phyloP scores from a whole-genome alignment of 2,888 invertebrate genomes.

The Campoplex capitator region DNA sequence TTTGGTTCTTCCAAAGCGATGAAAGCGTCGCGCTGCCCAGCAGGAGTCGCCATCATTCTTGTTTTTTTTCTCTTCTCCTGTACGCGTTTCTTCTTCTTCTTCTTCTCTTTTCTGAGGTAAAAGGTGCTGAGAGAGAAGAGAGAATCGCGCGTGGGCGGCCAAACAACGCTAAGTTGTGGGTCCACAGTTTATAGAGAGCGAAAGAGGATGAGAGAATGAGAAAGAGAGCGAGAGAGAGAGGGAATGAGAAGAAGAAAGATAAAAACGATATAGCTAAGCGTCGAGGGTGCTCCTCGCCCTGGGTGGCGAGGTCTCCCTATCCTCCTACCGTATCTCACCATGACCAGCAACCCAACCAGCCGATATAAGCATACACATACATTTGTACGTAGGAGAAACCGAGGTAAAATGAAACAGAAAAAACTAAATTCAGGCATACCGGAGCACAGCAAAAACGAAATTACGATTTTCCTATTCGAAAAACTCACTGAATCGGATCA shows the following conservation, averaged over 20 bases:
- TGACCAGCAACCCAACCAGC: constrained; percentile 55
- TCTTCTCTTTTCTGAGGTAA: constrained; percentile 8
- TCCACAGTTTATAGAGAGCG: constrained; percentile 56
- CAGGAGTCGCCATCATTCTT: constrained; percentile 46
- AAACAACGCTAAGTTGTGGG: constrained; percentile 37
- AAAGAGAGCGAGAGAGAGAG: constrained; percentile 16
- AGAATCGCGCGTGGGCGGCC: constrained; percentile 74
- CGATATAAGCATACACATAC: constrained; percentile 3
- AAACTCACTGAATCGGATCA: background rate
- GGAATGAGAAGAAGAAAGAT: constrained; percentile 24
- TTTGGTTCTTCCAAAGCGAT: constrained; percentile 40
- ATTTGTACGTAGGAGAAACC: background rate
- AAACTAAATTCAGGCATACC: too few relatives aligned
- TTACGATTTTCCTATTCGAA: background rate
- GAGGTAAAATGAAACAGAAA: background rate
- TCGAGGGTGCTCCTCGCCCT: constrained; percentile 69
- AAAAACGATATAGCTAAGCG: constrained; percentile 43
- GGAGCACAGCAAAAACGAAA: background rate
- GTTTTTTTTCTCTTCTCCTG: constrained; percentile 6
- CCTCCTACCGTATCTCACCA: constrained; percentile 69
- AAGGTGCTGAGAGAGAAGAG: constrained; percentile 31
- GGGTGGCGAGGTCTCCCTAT: constrained; percentile 73
- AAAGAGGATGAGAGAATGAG: background rate
- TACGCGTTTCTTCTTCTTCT: constrained; percentile 14
- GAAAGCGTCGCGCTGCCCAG: constrained; percentile 62